A percentile compares a stretch with the other conserved stretches of the same genome.
phyloP scores from a whole-genome alignment of 2,113 vertebrate species.

The Greenwoodochromis staneri region DNA sequence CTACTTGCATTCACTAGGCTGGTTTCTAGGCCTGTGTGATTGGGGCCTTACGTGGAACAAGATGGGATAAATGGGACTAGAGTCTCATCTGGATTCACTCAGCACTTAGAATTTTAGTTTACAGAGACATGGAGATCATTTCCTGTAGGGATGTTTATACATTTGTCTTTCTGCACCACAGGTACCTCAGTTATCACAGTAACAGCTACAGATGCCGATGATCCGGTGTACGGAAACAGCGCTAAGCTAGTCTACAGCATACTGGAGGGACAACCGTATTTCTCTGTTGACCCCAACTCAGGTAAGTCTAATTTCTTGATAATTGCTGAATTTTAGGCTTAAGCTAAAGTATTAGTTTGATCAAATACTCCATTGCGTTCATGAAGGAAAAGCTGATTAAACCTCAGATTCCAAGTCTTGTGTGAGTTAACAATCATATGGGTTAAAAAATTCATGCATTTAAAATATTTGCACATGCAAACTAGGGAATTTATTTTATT shows the following conservation, averaged over 20 bases:
- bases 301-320: conserved; percentile 67
- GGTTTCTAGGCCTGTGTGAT: not conserved
- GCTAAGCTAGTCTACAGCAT: conserved; percentile 97
- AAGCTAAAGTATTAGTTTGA: not conserved
- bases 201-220: conserved; percentile 93
- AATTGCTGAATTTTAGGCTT: not conserved
- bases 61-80: not conserved
- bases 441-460: not conserved
- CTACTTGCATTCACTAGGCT: not conserved
- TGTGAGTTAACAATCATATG: not conserved
- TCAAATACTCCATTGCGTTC: not conserved
- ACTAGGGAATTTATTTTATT: not conserved
- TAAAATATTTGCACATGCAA: not conserved
- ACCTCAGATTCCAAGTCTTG: not conserved
- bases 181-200: conserved; percentile 93
- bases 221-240: conserved; percentile 96
- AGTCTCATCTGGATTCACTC: not conserved
- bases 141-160: not conserved
- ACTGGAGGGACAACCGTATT: conserved; percentile 96
- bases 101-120: not conserved
- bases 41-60: not conserved
- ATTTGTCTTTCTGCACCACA: conserved; percentile 52
- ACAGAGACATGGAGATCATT: not conserved
- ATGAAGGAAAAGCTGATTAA: not conserved
- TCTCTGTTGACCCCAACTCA: conserved; percentile 93